Evolutionary conservation across 2,113 vertebrate species (phyloP).

Genomic region (Protobothrops mucrosquamatus): DNA sequence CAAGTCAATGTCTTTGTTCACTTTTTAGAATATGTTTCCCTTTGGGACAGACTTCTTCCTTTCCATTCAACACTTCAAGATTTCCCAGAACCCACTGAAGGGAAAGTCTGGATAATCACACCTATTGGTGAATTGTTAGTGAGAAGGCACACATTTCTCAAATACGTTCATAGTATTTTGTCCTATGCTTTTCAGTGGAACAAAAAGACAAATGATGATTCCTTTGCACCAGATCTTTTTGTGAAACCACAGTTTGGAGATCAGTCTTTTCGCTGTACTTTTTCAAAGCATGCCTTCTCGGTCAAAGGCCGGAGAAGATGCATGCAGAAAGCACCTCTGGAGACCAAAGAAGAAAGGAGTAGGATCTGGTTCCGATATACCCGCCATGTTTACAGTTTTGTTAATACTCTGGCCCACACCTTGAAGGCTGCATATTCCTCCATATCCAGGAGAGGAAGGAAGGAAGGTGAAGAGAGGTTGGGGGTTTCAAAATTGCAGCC

Average conservation of each 20-base stretch:
- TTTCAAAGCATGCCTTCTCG: neutral
- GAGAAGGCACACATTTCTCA: neutral
- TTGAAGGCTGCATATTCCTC: neutral
- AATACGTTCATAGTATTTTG: neutral
- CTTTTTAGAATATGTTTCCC: neutral
- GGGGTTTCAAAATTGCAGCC: neutral
- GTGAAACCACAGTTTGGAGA: neutral
- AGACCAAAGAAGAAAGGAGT: neutral
- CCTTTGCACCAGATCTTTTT: neutral
- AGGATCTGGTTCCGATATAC: neutral
- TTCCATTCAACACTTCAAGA: neutral
- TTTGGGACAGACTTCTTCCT: neutral
- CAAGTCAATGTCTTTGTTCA: neutral
- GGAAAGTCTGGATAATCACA: neutral
- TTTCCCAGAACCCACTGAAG: neutral
- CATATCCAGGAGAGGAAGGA: neutral
- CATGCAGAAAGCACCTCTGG: neutral
- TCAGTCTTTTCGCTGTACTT: neutral
- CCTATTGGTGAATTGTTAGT: neutral
- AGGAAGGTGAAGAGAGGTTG: neutral
- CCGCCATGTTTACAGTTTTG: neutral
- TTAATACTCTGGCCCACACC: neutral
- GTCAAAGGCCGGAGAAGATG: neutral
- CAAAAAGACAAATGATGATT: neutral
- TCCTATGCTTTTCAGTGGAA: neutral